A percentile compares a stretch with the other conserved stretches of the same genome.
These are phyloP conservation scores for Nymphalis urticae DNA, from an alignment of 2,888 invertebrate genomes.

Conservation along the genomic window DNA sequence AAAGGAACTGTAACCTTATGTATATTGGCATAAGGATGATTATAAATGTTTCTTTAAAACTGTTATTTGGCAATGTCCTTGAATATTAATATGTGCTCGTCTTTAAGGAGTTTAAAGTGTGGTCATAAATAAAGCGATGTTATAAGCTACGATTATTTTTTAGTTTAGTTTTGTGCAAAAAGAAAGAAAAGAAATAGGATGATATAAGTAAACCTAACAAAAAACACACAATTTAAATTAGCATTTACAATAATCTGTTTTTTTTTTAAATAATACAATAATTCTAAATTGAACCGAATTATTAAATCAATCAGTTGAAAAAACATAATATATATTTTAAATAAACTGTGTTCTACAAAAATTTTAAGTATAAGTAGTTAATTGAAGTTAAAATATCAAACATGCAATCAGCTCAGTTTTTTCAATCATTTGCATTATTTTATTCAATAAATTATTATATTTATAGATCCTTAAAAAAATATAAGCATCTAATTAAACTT, in stretches of 20 bases:
- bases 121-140: constrained; percentile 15
- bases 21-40: neutral
- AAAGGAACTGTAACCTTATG: constrained; percentile 12
- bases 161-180: neutral
- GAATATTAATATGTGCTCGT: constrained; percentile 20
- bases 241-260: too few species aligned
- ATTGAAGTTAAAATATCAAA: neutral
- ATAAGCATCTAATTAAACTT: neutral
- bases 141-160: neutral
- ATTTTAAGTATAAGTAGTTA: neutral
- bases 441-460: neutral
- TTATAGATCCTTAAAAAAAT: neutral
- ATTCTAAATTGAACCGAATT: too few species aligned
- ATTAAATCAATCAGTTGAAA: too few species aligned
- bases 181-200: too few species aligned
- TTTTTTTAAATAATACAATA: too few species aligned
- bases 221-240: too few species aligned
- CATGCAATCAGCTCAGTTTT: neutral
- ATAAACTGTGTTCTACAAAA: too few species aligned
- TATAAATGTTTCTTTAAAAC: neutral
- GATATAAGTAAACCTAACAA: too few species aligned
- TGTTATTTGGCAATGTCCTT: constrained; percentile 16
- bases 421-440: neutral
- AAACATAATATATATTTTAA: too few species aligned
- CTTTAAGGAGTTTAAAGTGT: constrained; percentile 21